phyloP scores from a whole-genome alignment of 2,888 invertebrate species.

The Lomographa bimaculata region DNA sequence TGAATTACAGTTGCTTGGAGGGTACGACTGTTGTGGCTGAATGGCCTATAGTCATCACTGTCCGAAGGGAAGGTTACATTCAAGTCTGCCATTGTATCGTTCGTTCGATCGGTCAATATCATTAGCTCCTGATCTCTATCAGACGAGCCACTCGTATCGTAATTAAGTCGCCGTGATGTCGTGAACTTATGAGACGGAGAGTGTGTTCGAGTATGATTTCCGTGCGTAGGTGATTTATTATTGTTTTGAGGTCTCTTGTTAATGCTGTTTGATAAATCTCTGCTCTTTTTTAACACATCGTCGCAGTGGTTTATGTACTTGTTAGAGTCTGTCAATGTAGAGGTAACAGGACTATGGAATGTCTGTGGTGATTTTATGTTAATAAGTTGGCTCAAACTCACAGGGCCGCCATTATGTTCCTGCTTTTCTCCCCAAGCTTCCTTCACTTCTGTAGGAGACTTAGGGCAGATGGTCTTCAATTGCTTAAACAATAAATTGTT shows the following conservation, averaged over 20 bases:
- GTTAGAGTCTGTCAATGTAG: conserved; percentile 61
- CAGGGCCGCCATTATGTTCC: conserved; percentile 58
- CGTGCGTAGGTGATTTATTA: conserved; percentile 39
- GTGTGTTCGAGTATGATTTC: conserved; percentile 49
- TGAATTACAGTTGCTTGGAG: conserved; percentile 38
- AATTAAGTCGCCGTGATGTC: conserved; percentile 56
- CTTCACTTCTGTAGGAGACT: conserved; percentile 59
- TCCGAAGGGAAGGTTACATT: conserved; percentile 77
- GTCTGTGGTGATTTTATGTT: conserved; percentile 49
- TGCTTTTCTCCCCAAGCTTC: conserved; percentile 65
- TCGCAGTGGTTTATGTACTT: conserved; percentile 64
- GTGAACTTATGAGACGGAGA: conserved; percentile 43
- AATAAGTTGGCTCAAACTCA: conserved; percentile 72
- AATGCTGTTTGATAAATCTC: conserved; percentile 60
- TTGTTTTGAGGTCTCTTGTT: conserved; percentile 47
- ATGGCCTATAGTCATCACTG: conserved; percentile 49
- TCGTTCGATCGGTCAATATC: conserved; percentile 72
- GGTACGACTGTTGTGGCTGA: conserved; percentile 26
- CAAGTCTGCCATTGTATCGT: conserved; percentile 75
- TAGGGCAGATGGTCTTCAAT: conserved; percentile 69
- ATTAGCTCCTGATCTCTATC: conserved; percentile 64
- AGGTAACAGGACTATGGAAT: conserved; percentile 47
- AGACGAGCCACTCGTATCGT: conserved; percentile 61
- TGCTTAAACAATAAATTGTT: conserved; percentile 83
- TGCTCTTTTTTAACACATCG: conserved; percentile 61